Percentiles rank a stretch among this genome's conserved stretches.
Conservation (phyloP, 2,113 vertebrate species). For the Bettongia penicillata region DNA sequence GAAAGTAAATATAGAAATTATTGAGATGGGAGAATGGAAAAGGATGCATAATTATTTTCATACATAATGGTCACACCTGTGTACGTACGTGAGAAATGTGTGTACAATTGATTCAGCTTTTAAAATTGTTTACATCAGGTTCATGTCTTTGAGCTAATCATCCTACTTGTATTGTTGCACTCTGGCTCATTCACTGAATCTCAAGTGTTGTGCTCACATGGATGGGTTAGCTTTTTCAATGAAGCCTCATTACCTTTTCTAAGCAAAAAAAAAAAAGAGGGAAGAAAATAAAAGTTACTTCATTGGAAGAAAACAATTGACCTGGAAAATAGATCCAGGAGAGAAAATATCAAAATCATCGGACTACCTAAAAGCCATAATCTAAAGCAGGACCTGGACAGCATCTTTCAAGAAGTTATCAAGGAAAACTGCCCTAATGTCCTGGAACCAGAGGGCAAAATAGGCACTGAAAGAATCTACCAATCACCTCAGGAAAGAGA, state of each 20-base stretch:
- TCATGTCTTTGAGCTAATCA: background rate
- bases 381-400: no score
- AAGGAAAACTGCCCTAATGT: no score
- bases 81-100: background rate
- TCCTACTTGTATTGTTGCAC: background rate
- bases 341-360: no score
- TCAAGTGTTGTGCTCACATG: background rate
- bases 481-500: no score
- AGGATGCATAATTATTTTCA: background rate
- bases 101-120: background rate
- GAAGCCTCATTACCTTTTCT: background rate
- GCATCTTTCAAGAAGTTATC: no score
- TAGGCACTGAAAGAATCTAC: no score
- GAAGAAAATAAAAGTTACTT: no score
- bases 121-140: background rate
- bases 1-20: constrained; percentile 24
- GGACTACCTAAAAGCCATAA: no score
- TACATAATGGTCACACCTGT: background rate
- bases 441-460: no score
- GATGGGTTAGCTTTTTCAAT: background rate
- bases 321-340: no score
- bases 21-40: background rate
- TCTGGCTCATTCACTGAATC: background rate
- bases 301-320: no score
- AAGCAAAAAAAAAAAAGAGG: background rate